A percentile compares a stretch with the other conserved stretches of the same genome.
Evolutionary conservation across 2,888 invertebrate genomes (phyloP).

Genomic region (Mesodorylaimus sp.): DNA sequence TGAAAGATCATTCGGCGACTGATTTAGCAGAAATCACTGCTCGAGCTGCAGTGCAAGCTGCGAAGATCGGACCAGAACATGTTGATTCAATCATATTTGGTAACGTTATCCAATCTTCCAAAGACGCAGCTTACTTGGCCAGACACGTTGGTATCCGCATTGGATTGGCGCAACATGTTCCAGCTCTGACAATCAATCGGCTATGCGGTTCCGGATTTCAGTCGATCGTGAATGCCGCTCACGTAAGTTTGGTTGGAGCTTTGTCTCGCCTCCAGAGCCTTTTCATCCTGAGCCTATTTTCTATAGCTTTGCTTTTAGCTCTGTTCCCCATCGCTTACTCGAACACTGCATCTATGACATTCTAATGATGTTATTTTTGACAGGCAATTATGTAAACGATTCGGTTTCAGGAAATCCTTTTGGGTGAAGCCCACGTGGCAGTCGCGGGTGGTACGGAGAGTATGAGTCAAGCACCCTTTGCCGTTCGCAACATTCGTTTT

Average conservation of each 20-base stretch:
- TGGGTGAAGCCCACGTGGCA: constrained; percentile 63
- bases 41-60: constrained; percentile 40
- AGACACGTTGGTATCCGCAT: constrained; percentile 66
- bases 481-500: constrained; percentile 63
- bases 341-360: too few relatives aligned
- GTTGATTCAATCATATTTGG: constrained; percentile 78
- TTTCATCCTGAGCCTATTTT: too few relatives aligned
- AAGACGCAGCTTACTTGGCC: constrained; percentile 65
- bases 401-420: constrained; percentile 53
- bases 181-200: constrained; percentile 71
- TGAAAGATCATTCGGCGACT: constrained; percentile 36
- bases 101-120: constrained; percentile 61
- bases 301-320: too few relatives aligned
- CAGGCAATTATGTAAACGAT: not conserved
- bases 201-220: constrained; percentile 96
- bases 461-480: constrained; percentile 80
- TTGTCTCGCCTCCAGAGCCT: too few relatives aligned
- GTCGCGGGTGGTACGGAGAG: constrained; percentile 82
- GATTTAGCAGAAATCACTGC: constrained; percentile 49
- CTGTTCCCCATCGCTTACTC: too few relatives aligned
- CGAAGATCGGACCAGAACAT: constrained; percentile 58
- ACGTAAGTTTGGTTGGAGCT: constrained; percentile 46
- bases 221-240: constrained; percentile 68
- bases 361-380: not conserved
- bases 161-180: constrained; percentile 64